phyloP scores from a whole-genome alignment of 1,140 invertebrate genomes.

The Nephotettix cincticeps region DNA sequence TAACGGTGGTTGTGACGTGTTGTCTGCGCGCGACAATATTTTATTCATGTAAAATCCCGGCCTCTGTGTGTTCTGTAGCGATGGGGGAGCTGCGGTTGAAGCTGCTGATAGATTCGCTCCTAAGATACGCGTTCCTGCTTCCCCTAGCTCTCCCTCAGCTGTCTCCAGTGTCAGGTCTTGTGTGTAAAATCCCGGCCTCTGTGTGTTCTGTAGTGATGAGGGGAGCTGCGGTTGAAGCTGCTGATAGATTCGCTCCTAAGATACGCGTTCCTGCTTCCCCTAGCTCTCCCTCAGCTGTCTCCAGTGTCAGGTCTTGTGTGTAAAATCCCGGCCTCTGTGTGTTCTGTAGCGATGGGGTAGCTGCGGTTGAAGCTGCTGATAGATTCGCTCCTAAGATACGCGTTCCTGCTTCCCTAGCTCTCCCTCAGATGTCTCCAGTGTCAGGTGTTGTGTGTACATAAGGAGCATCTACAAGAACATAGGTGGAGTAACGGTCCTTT shows the following conservation, averaged over 20 bases:
- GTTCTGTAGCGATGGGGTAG: background rate
- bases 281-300: too few relatives aligned
- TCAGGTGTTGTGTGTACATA: too few relatives aligned
- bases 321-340: slow-evolving; percentile 1
- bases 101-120: slow-evolving; percentile 7
- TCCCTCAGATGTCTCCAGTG: too few relatives aligned
- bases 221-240: background rate
- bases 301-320: too few relatives aligned
- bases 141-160: too few relatives aligned
- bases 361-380: background rate
- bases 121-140: background rate
- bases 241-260: slow-evolving; percentile 6
- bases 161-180: too few relatives aligned
- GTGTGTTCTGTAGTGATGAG: background rate
- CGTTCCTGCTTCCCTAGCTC: background rate
- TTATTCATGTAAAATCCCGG: slow-evolving; percentile 23
- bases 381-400: background rate
- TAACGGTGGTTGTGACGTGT: slow-evolving; percentile 4
- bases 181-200: slow-evolving; percentile 8
- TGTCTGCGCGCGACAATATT: slow-evolving; percentile 13
- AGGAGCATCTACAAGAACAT: too few relatives aligned
- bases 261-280: background rate
- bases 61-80: background rate
- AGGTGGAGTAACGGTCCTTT: too few relatives aligned
- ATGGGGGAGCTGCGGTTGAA: background rate